Base-by-base conservation (phyloP, 2,888 invertebrate genomes). In the Helobdella robusta region DNA sequence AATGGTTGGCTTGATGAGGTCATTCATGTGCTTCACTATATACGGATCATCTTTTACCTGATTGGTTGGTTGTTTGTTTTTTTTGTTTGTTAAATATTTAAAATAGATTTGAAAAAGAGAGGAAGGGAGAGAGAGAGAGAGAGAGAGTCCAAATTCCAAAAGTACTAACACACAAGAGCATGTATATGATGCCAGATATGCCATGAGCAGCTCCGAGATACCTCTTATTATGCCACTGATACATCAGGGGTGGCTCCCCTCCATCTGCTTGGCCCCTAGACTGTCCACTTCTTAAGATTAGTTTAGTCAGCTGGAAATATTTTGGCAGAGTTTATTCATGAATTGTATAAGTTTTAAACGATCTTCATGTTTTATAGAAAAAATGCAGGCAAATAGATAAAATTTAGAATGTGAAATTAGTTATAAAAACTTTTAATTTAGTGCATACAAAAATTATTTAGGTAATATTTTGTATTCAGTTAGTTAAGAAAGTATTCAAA, bases 201-300 rank as follows among this genome's bases (percentile, higher is more conserved):
- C 92, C 92, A 82, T 93, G 92, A 58, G 92, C 92, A 50, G 88
- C 91, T 23, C 93, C 92, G 60, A 89, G 81, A 76, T 93, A 93
- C 75, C 86, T 83, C 76, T 86, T 87, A 46, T 86, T 86, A 80
- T 92, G 91, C 91, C 91, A 93, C 73, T 86, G 83, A 81, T 87
- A 93, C 83, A 89, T 85, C 48, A 92, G 81, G 0, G 89, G 88
- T 28, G 58, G 23, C 8, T 34, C 44, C 34, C 36, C n/a, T 18
- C 20, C 15, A 8, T 62, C 48, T 28, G 44, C 28, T 34, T 3
- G 11, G 0, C n/a, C 59, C 0, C 59, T 23, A 15, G 6, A 1
- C n/a, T 30, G 25, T 25, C 90, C 90, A 69, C 85, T 85, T 69
- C 81, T 71, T n/a, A 82, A 62, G 6, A 82, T 73, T 2, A 75